Evolutionary conservation across 2,797 vertebrate species (phyloP).

Genomic region (Scolopax rusticola): DNA sequence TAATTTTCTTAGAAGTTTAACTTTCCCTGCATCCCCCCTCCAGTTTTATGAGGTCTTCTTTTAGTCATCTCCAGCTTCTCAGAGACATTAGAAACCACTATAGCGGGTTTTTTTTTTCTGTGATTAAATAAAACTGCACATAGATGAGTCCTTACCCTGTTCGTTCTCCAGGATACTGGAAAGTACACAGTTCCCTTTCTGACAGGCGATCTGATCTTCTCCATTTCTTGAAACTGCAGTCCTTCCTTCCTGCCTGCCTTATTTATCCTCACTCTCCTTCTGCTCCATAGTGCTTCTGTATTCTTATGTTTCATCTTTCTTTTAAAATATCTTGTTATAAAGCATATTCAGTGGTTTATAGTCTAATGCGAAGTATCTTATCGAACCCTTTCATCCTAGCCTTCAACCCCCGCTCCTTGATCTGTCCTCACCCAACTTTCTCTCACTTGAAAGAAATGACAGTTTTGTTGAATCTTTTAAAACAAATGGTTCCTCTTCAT

Average conservation of each 20-base stretch:
- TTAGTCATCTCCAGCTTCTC: background rate
- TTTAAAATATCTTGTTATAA: background rate
- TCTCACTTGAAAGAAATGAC: background rate
- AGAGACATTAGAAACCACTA: background rate
- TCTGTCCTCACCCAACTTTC: background rate
- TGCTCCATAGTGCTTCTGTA: constrained; percentile 10
- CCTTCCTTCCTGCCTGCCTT: constrained; percentile 26
- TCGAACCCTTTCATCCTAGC: background rate
- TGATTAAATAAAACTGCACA: background rate
- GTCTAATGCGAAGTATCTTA: background rate
- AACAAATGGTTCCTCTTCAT: background rate
- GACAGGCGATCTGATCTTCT: background rate
- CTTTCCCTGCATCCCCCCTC: background rate
- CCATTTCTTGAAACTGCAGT: background rate
- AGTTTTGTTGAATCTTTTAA: background rate
- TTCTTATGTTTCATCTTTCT: background rate
- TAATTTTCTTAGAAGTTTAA: background rate
- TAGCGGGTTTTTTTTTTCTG: background rate
- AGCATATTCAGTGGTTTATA: background rate
- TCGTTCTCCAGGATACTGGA: background rate
- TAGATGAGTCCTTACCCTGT: background rate
- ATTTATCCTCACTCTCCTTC: constrained; percentile 61
- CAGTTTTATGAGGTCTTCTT: background rate
- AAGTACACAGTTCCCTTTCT: background rate
- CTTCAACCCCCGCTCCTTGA: background rate